phyloP scores from a whole-genome alignment of 2,113 vertebrate species.

The Nothocercus julius region DNA sequence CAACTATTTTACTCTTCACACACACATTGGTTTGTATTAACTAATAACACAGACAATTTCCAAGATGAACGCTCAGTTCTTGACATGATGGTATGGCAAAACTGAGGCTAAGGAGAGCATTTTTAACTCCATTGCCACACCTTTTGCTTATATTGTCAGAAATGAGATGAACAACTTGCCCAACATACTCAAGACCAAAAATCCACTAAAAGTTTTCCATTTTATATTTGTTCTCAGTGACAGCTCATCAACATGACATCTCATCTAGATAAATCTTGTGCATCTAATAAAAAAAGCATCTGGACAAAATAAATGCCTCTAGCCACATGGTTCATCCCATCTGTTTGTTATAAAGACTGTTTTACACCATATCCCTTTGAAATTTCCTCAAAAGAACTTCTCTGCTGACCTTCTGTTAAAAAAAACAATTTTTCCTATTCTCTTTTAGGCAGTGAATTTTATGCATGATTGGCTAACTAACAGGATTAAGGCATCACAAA shows the following conservation, averaged over 20 bases:
- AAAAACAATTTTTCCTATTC: not conserved
- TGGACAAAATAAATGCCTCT: not conserved
- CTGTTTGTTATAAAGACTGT: not conserved
- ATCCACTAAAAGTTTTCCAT: not conserved
- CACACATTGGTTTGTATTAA: not conserved
- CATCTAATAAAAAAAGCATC: not conserved
- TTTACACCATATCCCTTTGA: not conserved
- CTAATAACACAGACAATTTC: not conserved
- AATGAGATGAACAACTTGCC: not conserved
- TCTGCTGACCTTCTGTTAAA: not conserved
- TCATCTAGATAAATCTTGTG: not conserved
- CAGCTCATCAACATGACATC: not conserved
- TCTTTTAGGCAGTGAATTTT: not conserved
- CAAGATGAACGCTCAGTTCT: not conserved
- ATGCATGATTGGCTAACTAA: not conserved
- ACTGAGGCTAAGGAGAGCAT: not conserved
- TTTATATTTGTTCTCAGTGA: not conserved
- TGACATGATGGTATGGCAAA: fast-evolving
- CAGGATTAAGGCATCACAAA: not conserved
- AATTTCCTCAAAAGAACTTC: not conserved
- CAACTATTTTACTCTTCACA: not conserved
- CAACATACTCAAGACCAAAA: not conserved
- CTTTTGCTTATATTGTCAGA: not conserved
- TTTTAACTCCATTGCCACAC: not conserved
- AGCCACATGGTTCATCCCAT: not conserved